Base-by-base conservation (phyloP, 2,797 vertebrate genomes). In the Mus spretus region DNA sequence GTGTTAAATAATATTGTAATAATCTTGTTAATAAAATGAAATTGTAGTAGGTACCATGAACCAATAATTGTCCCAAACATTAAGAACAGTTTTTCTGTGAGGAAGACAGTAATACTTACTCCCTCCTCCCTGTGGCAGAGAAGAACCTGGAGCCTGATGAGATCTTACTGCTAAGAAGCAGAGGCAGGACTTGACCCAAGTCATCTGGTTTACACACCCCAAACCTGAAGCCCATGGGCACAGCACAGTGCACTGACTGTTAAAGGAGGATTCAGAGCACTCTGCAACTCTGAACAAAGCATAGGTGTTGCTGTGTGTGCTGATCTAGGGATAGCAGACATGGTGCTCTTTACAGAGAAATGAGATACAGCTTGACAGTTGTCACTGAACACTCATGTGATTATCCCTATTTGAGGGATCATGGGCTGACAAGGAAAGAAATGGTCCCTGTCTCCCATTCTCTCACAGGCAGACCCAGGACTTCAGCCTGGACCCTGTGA, bases 101-200 rank as follows among this genome's bases (percentile, higher is more conserved):
- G n/a, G 28, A 14, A 12, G n/a, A 11, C 15, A 44, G 0, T 53
- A 31, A 14, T 6, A 7, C 26, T 15, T 26, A 9, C 63, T 57
- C 55, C 55, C 14, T 20, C 6, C 19, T 59, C 6, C 7, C 2
- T 22, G 40, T 50, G 20, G 22, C 28, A 93, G 19, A 80, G 6
- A 67, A 44, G 57, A 67, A 94, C 55, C 28, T 11, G 47, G 13
- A 34, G 14, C 70, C 74, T 59, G 31, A 53, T 9, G 9, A 44
- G 17, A 1, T 24, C 22, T 14, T 2, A 2, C 1, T 22, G 40
- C 13, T 63, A 78, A 37, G 0, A 0, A 1, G 34, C 1, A 2
- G 37, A 77, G 47, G 7, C 14, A 57, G 22, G 24, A 77, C 28
- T 47, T 53, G 59, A 74, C 19, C n/a, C 28, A 44, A 2, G 14